Base-by-base conservation (phyloP, 1,140 invertebrate genomes). In the Ooceraea biroi region DNA sequence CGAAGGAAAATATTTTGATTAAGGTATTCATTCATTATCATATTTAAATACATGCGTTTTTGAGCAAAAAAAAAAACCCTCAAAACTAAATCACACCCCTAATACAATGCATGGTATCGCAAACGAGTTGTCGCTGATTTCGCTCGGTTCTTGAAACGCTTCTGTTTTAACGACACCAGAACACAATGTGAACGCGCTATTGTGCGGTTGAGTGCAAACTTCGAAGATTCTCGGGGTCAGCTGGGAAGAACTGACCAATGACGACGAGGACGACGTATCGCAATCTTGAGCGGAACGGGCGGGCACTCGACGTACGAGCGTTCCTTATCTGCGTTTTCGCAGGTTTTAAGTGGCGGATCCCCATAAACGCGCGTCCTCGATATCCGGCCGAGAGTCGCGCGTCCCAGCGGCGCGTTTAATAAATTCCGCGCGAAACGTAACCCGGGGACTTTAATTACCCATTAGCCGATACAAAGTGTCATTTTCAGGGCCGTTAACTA, bases 391-490 rank as follows among this genome's bases (percentile, higher is more conserved):
- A 65, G 55, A 61, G 71, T 61, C 61, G 41, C 68, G 60, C 61
- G 55, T 61, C 50, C 7, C 52, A 63, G 36, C 60, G 83, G 48
- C 88, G 72, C 80, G 90, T 85, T 89, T 88, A 88, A 93, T 91
- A 50, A 91, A 92, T 91, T 92, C 77, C 83, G 41, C 17, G 72
- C 63, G 84, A 92, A 92, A 91, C 87, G 90, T 85, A 92, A 90
- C 85, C 77, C 48, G 82, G 84, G 83, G 83, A 90, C 89, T 91
- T 92, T 92, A 92, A 93, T 91, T 91, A 90, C 87, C 92, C 91
- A 92, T 92, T 92, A 92, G 89, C 85, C 86, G 90, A 90, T 89
- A 88, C 84, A 88, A 91, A 93, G 91, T 90, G 92, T 93, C 89
- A 91, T 92, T 92, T 93, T 89, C 88, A 88, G 80, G 85, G 88